Percentiles rank a stretch among this genome's conserved stretches.
phyloP scores from a whole-genome alignment of 2,113 vertebrate genomes.

The Numenius arquata region DNA sequence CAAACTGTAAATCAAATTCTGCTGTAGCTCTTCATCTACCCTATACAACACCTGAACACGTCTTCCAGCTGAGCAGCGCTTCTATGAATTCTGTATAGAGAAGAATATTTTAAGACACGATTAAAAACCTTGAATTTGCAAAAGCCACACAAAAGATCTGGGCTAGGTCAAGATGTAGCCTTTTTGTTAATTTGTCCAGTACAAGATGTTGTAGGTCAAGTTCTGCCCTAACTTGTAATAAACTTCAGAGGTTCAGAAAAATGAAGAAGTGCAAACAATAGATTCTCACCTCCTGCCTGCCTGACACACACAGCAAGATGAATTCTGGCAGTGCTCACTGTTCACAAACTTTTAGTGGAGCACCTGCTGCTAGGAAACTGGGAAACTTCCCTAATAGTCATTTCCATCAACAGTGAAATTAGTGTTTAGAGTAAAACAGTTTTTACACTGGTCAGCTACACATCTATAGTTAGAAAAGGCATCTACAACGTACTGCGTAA shows the following conservation, averaged over 20 bases:
- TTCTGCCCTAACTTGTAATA: not conserved
- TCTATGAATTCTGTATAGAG: not conserved
- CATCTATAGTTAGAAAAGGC: not conserved
- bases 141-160: not conserved
- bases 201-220: not conserved
- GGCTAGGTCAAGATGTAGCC: not conserved
- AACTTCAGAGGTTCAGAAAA: not conserved
- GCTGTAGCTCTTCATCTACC: not conserved
- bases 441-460: not conserved
- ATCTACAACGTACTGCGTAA: not conserved
- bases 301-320: not conserved
- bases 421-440: not conserved
- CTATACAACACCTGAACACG: not conserved
- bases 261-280: not conserved
- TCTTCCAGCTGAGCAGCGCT: not conserved
- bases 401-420: not conserved
- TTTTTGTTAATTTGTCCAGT: not conserved
- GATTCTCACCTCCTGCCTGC: not conserved
- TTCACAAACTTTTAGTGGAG: not conserved
- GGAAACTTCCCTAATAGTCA: not conserved
- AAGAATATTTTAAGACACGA: not conserved
- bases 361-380: not conserved
- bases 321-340: not conserved
- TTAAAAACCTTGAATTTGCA: not conserved
- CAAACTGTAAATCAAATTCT: not conserved